Base-by-base conservation (phyloP, 2,113 vertebrate species). In the Istiophorus platypterus region DNA sequence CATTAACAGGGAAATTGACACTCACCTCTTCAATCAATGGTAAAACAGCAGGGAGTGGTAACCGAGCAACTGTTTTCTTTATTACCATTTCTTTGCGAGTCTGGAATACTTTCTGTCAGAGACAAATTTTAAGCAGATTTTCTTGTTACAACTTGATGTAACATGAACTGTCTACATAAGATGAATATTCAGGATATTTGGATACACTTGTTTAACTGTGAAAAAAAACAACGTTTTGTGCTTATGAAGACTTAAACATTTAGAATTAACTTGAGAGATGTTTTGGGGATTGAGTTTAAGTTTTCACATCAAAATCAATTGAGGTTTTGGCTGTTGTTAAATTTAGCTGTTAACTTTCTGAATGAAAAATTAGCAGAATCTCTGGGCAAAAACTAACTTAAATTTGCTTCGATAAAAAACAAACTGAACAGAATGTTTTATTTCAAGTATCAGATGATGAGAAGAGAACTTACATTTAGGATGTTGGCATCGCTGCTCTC, bases 1-100 rank as follows among this genome's bases (percentile, higher is more conserved):
- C 6, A 22, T n/a, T n/a, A n/a, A n/a, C n/a, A n/a, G n/a, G 13
- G 37, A 47, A 57, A 13, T 1, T 15, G 20, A 17, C 22, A 83
- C 93, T 93, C 92, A 99, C 98, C 96, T 98, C 96, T 71, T 98
- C 96, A 42, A 99, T 88, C 82, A 99, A 89, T 15, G 98, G 98
- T 83, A 99, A 93, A 84, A 99, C 95, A 66, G 97, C 95, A 72
- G 97, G 92, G 57, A 99, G 95, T 41, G 98, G 98, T 91, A 99
- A 93, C 92, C 96, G 95, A 84, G 97, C 93, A 85, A 99, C 96
- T 0, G 98, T 99, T 91, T 96, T 98, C 95, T 96, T 98, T 85
- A 99, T 97, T 72, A 97, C 67, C 5, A 72, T 80, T 2, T 97
- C 96, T 82, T 97, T 99, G 71, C 92, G 97, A 56, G 96, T 97